These are phyloP conservation scores for Drosophila borealis DNA, from an alignment of 2,888 invertebrate genomes.

Conservation along the genomic window DNA sequence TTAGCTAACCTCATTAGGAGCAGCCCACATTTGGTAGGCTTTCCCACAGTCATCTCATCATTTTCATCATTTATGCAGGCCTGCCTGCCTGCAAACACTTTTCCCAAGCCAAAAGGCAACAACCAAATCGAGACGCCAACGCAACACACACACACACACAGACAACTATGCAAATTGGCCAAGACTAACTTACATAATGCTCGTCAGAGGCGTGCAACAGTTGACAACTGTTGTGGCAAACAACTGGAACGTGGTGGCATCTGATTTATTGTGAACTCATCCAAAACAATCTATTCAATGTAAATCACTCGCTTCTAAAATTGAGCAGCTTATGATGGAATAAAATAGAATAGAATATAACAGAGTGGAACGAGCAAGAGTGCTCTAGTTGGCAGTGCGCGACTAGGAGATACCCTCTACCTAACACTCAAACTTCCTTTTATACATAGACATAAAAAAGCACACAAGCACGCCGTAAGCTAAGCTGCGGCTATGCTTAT, in stretches of 20 bases:
- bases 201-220: conserved; percentile 44
- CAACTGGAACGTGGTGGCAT: conserved; percentile 11
- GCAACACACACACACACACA: conserved; percentile 29
- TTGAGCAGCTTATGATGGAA: too few relatives aligned
- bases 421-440: too few relatives aligned
- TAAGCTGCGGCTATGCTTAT: too few relatives aligned
- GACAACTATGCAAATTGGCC: conserved; percentile 74
- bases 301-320: neutral
- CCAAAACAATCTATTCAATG: conserved; percentile 11
- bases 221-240: conserved; percentile 41
- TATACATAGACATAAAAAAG: too few relatives aligned
- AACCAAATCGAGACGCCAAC: conserved; percentile 66
- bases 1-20: conserved; percentile 66
- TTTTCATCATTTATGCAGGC: conserved; percentile 24
- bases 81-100: conserved; percentile 52
- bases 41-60: conserved; percentile 69
- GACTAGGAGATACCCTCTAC: too few relatives aligned
- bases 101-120: conserved; percentile 67
- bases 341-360: too few relatives aligned
- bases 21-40: conserved; percentile 72
- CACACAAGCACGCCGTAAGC: too few relatives aligned
- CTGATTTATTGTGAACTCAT: conserved; percentile 16
- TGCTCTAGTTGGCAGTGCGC: too few relatives aligned
- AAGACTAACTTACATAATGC: conserved; percentile 57
- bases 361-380: too few relatives aligned